phyloP scores from a whole-genome alignment of 2,113 vertebrate genomes.

The Orcinus orca region DNA sequence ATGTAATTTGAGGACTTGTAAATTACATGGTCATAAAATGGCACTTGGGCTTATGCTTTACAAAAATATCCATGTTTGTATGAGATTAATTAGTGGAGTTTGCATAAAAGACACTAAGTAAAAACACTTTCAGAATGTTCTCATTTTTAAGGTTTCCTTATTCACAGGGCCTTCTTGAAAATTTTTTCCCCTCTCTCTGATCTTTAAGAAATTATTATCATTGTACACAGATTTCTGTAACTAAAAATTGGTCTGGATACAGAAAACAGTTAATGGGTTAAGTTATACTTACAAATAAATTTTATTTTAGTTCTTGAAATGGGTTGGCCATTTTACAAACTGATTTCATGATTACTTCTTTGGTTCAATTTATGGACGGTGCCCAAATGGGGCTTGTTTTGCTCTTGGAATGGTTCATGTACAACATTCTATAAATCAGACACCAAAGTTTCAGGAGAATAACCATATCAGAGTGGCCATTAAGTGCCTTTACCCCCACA shows the following conservation, averaged over 20 bases:
- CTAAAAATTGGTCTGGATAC: conserved; percentile 26
- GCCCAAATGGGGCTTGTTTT: not conserved
- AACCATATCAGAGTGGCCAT: not conserved
- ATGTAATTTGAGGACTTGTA: conserved; percentile 81
- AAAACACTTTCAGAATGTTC: conserved; percentile 54
- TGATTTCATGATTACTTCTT: not conserved
- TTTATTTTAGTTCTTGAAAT: conserved; percentile 14
- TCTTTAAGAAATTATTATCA: conserved; percentile 40
- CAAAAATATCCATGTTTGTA: conserved; percentile 82
- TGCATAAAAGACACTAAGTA: conserved; percentile 70
- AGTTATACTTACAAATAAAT: conserved; percentile 16
- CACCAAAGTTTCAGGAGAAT: not conserved
- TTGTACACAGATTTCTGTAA: conserved; percentile 19
- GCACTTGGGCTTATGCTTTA: conserved; percentile 75
- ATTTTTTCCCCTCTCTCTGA: not conserved
- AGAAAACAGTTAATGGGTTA: not conserved
- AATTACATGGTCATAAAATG: conserved; percentile 79
- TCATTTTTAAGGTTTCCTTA: conserved; percentile 55
- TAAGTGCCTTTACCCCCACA: accelerated
- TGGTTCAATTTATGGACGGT: not conserved
- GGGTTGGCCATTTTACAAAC: not conserved
- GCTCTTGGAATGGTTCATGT: not conserved
- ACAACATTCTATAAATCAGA: not conserved
- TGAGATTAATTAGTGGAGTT: conserved; percentile 80
- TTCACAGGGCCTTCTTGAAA: conserved; percentile 30